phyloP scores from a whole-genome alignment of 2,797 vertebrate genomes.

The Scolopax rusticola region DNA sequence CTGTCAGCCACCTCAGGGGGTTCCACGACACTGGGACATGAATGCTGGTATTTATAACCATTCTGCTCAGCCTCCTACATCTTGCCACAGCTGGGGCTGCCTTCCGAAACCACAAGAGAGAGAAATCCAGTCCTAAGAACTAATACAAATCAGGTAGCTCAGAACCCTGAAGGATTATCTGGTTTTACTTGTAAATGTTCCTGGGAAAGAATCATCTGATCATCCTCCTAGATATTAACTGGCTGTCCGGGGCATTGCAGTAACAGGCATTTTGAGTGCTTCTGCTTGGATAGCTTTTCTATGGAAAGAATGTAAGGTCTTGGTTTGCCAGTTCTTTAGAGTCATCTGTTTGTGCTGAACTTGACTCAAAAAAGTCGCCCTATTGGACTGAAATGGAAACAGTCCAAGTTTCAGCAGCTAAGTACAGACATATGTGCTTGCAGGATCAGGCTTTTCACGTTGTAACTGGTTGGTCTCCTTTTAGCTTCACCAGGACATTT shows the following conservation, averaged over 20 bases:
- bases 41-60: neutral
- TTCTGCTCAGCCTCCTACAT: neutral
- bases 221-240: neutral
- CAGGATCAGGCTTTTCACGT: neutral
- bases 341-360: conserved; percentile 22
- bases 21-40: rapidly evolving
- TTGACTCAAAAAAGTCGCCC: neutral
- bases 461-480: neutral
- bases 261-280: neutral
- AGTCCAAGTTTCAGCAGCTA: neutral
- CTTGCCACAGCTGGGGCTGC: neutral
- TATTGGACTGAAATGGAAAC: neutral
- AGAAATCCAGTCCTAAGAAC: neutral
- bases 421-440: neutral
- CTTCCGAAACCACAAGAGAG: neutral
- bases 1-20: rapidly evolving
- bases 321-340: neutral
- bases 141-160: neutral
- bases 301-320: conserved; percentile 32
- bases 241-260: neutral
- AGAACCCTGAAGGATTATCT: neutral
- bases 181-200: neutral
- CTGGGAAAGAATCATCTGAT: neutral
- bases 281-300: conserved; percentile 24
- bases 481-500: neutral